Evolutionary conservation across 2,113 vertebrate species (phyloP), one percentile per base, ranked within the genome.

Genomic region (Clupea harengus): DNA sequence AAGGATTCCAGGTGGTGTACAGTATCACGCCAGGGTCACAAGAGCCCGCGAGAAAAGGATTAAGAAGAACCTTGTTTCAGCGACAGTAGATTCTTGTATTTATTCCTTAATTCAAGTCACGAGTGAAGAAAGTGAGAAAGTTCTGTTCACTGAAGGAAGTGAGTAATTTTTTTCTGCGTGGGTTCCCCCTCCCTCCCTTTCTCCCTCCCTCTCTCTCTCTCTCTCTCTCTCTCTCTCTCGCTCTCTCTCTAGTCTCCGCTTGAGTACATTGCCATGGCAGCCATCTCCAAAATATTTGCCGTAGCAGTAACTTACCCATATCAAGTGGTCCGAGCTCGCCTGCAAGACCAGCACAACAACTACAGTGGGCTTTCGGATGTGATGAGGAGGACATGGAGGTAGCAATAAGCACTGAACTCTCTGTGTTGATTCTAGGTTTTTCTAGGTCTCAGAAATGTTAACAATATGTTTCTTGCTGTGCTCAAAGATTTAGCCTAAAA

Each of bases 211-310:
- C 7, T 8, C 64, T 20, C 81, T 17, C 81, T 2, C 18, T 49
- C 22, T 17, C 44, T 60, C 6, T 32, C 72, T 25, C 39, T 82
- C 47, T 64, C 13, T 44, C 13, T 64, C 32, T 47, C 45, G 10
- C 45, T 54, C 81, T 60, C 15, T n/a, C 54, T 86, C 72, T 83
- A 96, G 96, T 96, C 93, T 92, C 95, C 96, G 39, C 83, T 92
- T 86, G 96, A 97, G 89, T 97, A 97, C 83, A 96, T 97, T 89
- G 88, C 84, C 22, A 95, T 96, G 92, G 96, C 96, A 88, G 96
- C 96, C 50, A 64, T 96, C 54, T 97, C 96, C 78, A 97, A 97
- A 94, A 95, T 97, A 92, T 97, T 97, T 64, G 96, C 96, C 22
- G 96, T 97, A 84, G 90, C 92, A 87, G 94, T 95, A 89, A 97